A percentile compares a stretch with the other conserved stretches of the same genome.
phyloP scores from a whole-genome alignment of 2,888 invertebrate species.

The Orthosia incerta region DNA sequence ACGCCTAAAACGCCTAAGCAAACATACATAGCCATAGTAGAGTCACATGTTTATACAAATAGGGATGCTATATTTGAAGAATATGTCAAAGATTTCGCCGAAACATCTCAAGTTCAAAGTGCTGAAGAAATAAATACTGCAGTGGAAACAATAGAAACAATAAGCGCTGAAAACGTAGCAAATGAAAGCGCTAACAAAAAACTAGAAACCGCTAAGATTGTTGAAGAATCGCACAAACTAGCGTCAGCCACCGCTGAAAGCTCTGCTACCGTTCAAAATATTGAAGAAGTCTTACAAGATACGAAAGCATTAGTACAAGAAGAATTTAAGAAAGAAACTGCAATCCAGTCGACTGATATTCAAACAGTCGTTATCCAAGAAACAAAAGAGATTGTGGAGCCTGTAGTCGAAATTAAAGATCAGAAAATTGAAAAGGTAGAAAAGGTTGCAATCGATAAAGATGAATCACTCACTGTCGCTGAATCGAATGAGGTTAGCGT shows the following conservation, averaged over 20 bases:
- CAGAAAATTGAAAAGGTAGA: slow-evolving; percentile 65
- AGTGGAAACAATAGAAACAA: slow-evolving; percentile 62
- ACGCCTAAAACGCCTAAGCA: slow-evolving; percentile 73
- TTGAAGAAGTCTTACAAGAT: slow-evolving; percentile 55
- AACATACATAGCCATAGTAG: slow-evolving; percentile 85
- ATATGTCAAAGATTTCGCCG: slow-evolving; percentile 72
- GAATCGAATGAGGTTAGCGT: slow-evolving; percentile 49
- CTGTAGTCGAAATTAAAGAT: slow-evolving; percentile 60
- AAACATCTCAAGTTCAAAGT: slow-evolving; percentile 74
- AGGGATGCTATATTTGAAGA: slow-evolving; percentile 83
- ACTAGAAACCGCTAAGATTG: slow-evolving; percentile 62
- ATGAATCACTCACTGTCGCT: slow-evolving; percentile 56
- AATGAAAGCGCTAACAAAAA: slow-evolving; percentile 62
- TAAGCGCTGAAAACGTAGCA: slow-evolving; percentile 68
- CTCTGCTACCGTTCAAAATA: slow-evolving; percentile 60
- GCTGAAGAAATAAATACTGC: slow-evolving; percentile 72
- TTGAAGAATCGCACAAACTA: slow-evolving; percentile 64
- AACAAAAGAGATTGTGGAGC: slow-evolving; percentile 62
- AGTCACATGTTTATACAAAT: slow-evolving; percentile 86
- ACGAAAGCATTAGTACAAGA: slow-evolving; percentile 61
- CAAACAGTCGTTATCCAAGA: slow-evolving; percentile 58
- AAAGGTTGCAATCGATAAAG: slow-evolving; percentile 63
- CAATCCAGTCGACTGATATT: slow-evolving; percentile 44
- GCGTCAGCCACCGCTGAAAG: slow-evolving; percentile 57
- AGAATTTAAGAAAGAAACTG: slow-evolving; percentile 60